phyloP scores from a whole-genome alignment of 2,113 vertebrate genomes.

The Gopherus flavomarginatus region DNA sequence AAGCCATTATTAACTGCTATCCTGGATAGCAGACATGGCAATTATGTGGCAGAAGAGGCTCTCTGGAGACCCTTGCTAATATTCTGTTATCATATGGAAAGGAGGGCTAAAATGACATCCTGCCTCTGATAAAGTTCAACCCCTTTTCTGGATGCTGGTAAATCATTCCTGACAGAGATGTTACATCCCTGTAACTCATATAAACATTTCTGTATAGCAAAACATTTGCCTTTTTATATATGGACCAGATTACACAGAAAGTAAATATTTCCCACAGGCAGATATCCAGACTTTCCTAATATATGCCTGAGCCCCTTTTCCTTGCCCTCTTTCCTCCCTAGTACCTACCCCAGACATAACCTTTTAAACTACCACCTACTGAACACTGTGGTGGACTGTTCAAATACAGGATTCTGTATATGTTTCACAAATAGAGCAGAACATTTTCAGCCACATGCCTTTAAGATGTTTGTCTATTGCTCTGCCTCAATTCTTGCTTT shows the following conservation, averaged over 20 bases:
- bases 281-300: background rate
- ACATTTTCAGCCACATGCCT: background rate
- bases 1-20: background rate
- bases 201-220: background rate
- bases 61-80: background rate
- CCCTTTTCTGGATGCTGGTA: background rate
- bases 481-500: background rate
- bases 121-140: background rate
- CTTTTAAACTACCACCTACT: rapidly evolving
- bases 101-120: background rate
- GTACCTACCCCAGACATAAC: background rate
- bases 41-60: background rate
- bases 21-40: background rate
- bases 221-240: background rate
- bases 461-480: background rate
- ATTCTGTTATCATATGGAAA: background rate
- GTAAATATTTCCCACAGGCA: background rate
- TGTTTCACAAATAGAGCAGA: background rate
- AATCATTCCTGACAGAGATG: too few relatives aligned
- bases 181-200: too few relatives aligned
- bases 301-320: background rate
- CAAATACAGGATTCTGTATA: background rate
- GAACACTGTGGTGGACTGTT: background rate
- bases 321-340: background rate
- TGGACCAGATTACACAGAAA: background rate